Conservation (phyloP, 2,113 vertebrate genomes). For the Chrysochloris asiatica region DNA sequence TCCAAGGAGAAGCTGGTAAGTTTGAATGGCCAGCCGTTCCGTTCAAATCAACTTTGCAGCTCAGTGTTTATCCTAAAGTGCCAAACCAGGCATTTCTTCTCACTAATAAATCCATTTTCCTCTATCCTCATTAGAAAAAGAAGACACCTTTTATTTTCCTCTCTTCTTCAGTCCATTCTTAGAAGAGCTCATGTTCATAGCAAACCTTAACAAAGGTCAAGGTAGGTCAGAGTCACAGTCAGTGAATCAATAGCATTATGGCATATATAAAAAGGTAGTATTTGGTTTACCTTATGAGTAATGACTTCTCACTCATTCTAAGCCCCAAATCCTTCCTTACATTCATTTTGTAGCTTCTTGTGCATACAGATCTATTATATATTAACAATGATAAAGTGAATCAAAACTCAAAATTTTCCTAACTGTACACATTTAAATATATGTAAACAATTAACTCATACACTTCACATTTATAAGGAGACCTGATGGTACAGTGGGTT, state of each 20-base stretch:
- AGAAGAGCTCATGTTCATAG: not conserved
- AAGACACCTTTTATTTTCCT: not conserved
- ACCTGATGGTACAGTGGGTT: too few relatives aligned
- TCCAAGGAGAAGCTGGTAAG: too few relatives aligned
- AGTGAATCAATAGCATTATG: not conserved
- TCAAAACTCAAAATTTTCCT: not conserved
- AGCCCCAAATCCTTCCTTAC: too few relatives aligned
- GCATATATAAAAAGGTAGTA: not conserved
- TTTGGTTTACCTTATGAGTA: not conserved
- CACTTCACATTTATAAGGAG: too few relatives aligned
- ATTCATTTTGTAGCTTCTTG: not conserved
- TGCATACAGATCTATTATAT: not conserved
- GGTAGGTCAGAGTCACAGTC: too few relatives aligned
- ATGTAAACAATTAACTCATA: not conserved
- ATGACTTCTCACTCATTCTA: not conserved
- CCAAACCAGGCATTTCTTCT: not conserved
- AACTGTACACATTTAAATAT: not conserved
- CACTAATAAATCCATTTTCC: not conserved
- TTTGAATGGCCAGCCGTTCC: too few relatives aligned
- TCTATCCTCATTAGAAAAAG: not conserved
- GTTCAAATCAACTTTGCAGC: not conserved
- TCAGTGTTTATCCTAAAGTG: not conserved
- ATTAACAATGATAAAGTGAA: not conserved
- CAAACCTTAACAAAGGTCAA: not conserved
- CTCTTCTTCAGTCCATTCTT: not conserved